phyloP scores from a whole-genome alignment of 1,140 invertebrate genomes.

The Meloidogyne hapla region DNA sequence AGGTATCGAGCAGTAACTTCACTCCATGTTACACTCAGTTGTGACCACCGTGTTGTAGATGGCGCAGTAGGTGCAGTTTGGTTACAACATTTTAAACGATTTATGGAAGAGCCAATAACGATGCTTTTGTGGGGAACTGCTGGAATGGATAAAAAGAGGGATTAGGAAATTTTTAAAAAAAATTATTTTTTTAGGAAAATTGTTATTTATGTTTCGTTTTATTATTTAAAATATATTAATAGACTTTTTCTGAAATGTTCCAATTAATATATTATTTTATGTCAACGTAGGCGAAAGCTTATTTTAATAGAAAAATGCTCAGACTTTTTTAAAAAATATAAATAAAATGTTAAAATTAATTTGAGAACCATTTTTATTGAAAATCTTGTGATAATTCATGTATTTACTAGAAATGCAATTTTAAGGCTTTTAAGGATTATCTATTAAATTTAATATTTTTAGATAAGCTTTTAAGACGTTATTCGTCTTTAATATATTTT shows the following conservation, averaged over 20 bases:
- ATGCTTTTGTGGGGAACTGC: slow-evolving; percentile 70
- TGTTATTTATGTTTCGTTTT: neutral
- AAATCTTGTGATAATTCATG: no score
- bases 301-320: neutral
- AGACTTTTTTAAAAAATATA: no score
- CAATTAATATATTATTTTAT: neutral
- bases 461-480: no score
- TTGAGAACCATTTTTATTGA: no score
- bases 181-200: slow-evolving; percentile 1
- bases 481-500: no score
- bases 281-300: neutral
- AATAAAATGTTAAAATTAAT: no score
- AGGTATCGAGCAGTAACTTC: slow-evolving; percentile 68
- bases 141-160: slow-evolving; percentile 5
- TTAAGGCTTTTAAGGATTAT: no score
- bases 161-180: neutral
- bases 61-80: slow-evolving; percentile 75
- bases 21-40: slow-evolving; percentile 73
- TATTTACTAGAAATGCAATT: no score
- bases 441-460: no score
- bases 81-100: slow-evolving; percentile 71
- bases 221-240: neutral
- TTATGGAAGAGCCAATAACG: slow-evolving; percentile 69
- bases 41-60: slow-evolving; percentile 76
- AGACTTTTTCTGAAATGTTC: neutral